Evolutionary conservation across 1,140 invertebrate genomes (phyloP), one percentile per base, ranked within the genome.

Genomic region (Xylocopa sonorina): DNA sequence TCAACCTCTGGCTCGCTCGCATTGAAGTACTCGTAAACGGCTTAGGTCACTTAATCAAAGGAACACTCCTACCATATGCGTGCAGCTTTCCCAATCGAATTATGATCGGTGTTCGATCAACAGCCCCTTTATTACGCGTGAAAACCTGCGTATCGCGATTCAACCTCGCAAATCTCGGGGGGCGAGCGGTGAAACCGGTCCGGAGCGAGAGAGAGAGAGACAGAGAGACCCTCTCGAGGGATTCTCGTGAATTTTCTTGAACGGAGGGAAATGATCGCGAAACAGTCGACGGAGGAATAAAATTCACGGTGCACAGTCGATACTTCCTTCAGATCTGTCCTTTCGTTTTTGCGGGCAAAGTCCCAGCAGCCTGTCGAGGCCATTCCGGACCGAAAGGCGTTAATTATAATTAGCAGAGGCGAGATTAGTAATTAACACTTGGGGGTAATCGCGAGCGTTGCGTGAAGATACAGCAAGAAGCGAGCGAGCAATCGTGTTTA

Each of bases 351-450:
- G n/a, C n/a, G n/a, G n/a, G 84, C 84, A 76, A 34, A 50, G 80
- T 77, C 46, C 48, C 32, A 3, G 58, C 63, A 57, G 73, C 64
- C 84, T 69, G 50, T 62, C 60, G 73, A 81, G 82, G 84, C 78
- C 87, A 84, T 82, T 78, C 84, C 78, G 66, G 68, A 58, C 78
- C 90, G 90, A 90, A 90, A 90, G 89, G 91, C 90, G 90, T 92
- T 92, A 92, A 93, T 93, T 92, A 92, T 92, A 92, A 92, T 93
- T 92, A 92, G 91, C 89, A 90, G 89, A 89, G 86, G 88, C 85
- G 88, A 90, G 90, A 91, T 91, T 92, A 92, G 91, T 92, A 92
- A 93, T 93, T 92, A 93, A 91, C 91, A 92, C 89, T 91, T 88
- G 91, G 87, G 88, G 88, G 88, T 91, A 91, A 92, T 91, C 90